These are phyloP conservation scores for Polydrusus tereticollis DNA, from an alignment of 2,888 invertebrate species.

Conservation along the genomic window DNA sequence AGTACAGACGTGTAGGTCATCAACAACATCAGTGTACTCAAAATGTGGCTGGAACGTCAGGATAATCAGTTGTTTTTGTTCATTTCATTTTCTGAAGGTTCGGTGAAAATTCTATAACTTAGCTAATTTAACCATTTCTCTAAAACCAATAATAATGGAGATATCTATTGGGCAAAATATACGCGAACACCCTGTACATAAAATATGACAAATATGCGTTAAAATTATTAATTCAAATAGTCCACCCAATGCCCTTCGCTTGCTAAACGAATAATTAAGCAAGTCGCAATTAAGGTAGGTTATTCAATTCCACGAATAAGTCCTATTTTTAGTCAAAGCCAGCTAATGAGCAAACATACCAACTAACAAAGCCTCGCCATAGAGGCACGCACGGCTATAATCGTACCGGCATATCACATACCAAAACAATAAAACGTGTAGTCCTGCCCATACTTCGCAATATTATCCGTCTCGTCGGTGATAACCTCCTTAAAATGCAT, in stretches of 20 bases:
- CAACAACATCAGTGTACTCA: too few relatives aligned
- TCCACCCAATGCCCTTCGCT: background rate
- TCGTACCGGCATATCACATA: background rate
- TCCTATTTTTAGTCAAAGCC: background rate
- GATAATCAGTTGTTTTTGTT: too few relatives aligned
- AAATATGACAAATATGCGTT: too few relatives aligned
- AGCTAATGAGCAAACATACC: background rate
- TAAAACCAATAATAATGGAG: too few relatives aligned
- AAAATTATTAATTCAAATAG: too few relatives aligned
- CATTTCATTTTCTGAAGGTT: too few relatives aligned
- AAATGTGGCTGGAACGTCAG: too few relatives aligned
- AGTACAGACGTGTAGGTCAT: too few relatives aligned
- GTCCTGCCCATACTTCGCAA: background rate
- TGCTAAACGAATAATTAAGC: background rate
- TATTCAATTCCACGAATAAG: background rate
- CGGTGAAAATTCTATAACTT: too few relatives aligned
- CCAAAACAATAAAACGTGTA: background rate
- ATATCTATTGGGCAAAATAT: too few relatives aligned
- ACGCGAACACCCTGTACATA: too few relatives aligned
- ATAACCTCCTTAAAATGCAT: conserved; percentile 17
- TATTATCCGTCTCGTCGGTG: background rate
- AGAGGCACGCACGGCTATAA: background rate
- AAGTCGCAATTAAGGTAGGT: background rate
- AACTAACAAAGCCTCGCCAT: background rate
- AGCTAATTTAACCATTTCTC: too few relatives aligned